Conservation (phyloP, 2,888 invertebrate genomes). For the Pasiphila rectangulata region DNA sequence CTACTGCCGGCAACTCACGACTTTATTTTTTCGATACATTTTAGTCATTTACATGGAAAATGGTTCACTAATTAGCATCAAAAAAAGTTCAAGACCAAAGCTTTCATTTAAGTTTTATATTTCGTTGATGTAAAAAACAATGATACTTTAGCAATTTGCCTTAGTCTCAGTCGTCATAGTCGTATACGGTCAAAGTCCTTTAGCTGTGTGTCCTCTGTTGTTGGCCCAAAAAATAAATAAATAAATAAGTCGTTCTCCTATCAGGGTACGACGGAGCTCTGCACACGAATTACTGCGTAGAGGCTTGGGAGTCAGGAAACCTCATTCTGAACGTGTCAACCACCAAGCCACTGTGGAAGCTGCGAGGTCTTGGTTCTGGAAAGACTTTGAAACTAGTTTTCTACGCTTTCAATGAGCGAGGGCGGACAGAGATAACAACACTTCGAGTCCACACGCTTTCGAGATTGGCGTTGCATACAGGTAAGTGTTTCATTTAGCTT, state of each 20-base stretch:
- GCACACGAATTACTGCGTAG: slow-evolving; percentile 86
- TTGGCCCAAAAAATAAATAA: not conserved
- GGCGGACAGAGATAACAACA: slow-evolving; percentile 86
- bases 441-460: slow-evolving; percentile 64
- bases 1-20: too few species aligned
- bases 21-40: too few species aligned
- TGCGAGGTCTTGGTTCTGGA: slow-evolving; percentile 89
- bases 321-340: slow-evolving; percentile 86
- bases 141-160: too few species aligned
- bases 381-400: slow-evolving; percentile 88
- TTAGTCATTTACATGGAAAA: too few species aligned
- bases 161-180: too few species aligned
- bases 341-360: slow-evolving; percentile 86
- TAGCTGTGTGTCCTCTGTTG: too few species aligned
- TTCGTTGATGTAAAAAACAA: too few species aligned
- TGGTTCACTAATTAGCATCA: too few species aligned
- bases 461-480: slow-evolving; percentile 65
- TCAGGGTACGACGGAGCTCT: slow-evolving; percentile 90
- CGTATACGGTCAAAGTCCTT: too few species aligned
- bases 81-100: too few species aligned
- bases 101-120: too few species aligned
- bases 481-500: slow-evolving; percentile 45
- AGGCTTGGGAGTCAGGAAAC: slow-evolving; percentile 83
- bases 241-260: not conserved
- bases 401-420: slow-evolving; percentile 91